A percentile compares a stretch with the other conserved stretches of the same genome.
phyloP scores from a whole-genome alignment of 2,113 vertebrate species.

The Lucifuga dentata region DNA sequence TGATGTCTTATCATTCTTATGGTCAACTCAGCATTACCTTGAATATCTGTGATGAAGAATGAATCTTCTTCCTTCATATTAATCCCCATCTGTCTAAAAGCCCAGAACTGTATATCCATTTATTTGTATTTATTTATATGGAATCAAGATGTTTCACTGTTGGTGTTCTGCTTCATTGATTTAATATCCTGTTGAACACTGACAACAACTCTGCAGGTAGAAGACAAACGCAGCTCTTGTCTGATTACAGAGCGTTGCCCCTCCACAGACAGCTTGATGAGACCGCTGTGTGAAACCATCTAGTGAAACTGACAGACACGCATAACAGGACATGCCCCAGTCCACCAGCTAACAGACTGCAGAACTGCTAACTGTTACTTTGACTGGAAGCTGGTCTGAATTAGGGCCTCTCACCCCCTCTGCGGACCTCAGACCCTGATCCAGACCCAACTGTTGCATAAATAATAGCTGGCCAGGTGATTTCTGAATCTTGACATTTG shows the following conservation, averaged over 20 bases:
- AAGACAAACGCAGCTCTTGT: background rate
- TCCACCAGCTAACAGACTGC: conserved; percentile 45
- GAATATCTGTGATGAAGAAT: no score
- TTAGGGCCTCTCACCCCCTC: conserved; percentile 52
- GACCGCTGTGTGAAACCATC: conserved; percentile 30
- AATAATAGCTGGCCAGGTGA: conserved; percentile 56
- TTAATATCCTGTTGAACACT: background rate
- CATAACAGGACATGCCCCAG: conserved; percentile 51
- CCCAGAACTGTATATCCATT: background rate
- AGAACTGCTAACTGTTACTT: conserved; percentile 56
- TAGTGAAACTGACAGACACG: conserved; percentile 51
- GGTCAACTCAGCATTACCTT: no score
- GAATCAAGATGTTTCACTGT: background rate
- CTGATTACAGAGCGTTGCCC: conserved; percentile 12
- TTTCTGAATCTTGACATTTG: conserved; percentile 68
- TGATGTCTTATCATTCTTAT: background rate
- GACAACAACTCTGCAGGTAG: background rate
- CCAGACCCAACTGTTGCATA: conserved; percentile 53
- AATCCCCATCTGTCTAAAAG: no score
- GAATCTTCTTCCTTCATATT: no score
- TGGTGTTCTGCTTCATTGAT: background rate
- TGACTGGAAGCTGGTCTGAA: conserved; percentile 65
- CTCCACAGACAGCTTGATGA: conserved; percentile 28
- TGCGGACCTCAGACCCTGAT: conserved; percentile 48
- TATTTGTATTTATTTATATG: background rate